phyloP scores from a whole-genome alignment of 2,113 vertebrate genomes.

The Syrrhaptes paradoxus region DNA sequence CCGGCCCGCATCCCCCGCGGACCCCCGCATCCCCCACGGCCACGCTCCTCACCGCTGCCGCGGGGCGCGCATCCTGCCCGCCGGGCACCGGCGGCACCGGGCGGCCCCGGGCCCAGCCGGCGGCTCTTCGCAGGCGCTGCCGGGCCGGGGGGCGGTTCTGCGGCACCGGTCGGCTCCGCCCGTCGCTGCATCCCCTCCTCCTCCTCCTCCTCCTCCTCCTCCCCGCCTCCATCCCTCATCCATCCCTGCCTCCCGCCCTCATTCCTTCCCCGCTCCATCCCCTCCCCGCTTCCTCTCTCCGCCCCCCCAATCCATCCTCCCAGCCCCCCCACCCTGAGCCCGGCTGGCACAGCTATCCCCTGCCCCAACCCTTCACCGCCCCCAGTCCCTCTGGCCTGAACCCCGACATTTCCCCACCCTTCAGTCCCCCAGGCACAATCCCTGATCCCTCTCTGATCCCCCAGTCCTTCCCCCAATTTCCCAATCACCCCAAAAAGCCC shows the following conservation, averaged over 20 bases:
- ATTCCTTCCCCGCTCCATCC: too few relatives aligned
- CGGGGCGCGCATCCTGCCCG: slow-evolving; percentile 5
- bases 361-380: too few relatives aligned
- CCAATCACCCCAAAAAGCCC: not conserved
- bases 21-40: not conserved
- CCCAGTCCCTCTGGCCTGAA: too few relatives aligned
- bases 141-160: not conserved
- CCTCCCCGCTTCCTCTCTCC: too few relatives aligned
- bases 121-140: not conserved
- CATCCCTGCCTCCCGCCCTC: not conserved
- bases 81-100: not conserved
- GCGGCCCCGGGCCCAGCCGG: not conserved
- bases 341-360: too few relatives aligned
- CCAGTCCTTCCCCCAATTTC: not conserved
- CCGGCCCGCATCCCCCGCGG: not conserved
- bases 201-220: not conserved
- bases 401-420: too few relatives aligned
- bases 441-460: not conserved
- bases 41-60: slow-evolving; percentile 16
- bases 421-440: too few relatives aligned
- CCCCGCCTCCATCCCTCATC: not conserved
- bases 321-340: too few relatives aligned
- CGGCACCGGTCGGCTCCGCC: not conserved
- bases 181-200: not conserved
- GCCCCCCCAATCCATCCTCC: too few relatives aligned